Conservation (phyloP, 2,888 invertebrate species). For the Eustalomyia histrio region DNA sequence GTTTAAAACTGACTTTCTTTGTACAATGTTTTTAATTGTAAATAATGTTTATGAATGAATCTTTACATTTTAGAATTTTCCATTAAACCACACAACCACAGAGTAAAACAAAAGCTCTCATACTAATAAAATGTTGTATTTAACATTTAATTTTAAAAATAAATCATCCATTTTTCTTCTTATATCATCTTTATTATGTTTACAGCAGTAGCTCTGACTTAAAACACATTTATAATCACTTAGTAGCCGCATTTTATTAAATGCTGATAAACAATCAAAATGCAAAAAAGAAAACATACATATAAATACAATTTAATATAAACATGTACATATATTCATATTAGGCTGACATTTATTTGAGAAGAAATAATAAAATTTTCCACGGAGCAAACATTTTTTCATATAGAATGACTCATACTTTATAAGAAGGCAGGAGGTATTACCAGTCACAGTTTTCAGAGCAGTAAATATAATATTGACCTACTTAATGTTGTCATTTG, state of each 20-base stretch:
- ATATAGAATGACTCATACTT: too few species aligned
- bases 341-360: not conserved
- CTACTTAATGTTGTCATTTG: too few species aligned
- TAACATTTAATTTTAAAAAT: not conserved
- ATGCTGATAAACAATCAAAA: slow-evolving; percentile 43
- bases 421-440: too few species aligned
- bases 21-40: slow-evolving; percentile 41
- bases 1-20: not conserved
- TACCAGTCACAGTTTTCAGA: too few species aligned
- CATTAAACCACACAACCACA: slow-evolving; percentile 18
- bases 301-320: not conserved
- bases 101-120: not conserved
- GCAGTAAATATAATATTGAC: too few species aligned
- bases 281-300: slow-evolving; percentile 33
- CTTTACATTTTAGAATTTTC: slow-evolving; percentile 45
- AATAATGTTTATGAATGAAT: slow-evolving; percentile 59
- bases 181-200: slow-evolving; percentile 39
- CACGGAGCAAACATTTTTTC: too few species aligned
- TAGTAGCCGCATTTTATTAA: slow-evolving; percentile 30
- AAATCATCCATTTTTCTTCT: slow-evolving; percentile 39
- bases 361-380: too few species aligned
- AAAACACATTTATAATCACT: slow-evolving; percentile 6
- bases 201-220: slow-evolving; percentile 18
- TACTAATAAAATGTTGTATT: slow-evolving; percentile 33
- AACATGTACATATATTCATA: not conserved